A percentile compares a stretch with the other conserved stretches of the same genome.
phyloP scores from a whole-genome alignment of 1,140 invertebrate species.

The Lepidotrigona ventralis region DNA sequence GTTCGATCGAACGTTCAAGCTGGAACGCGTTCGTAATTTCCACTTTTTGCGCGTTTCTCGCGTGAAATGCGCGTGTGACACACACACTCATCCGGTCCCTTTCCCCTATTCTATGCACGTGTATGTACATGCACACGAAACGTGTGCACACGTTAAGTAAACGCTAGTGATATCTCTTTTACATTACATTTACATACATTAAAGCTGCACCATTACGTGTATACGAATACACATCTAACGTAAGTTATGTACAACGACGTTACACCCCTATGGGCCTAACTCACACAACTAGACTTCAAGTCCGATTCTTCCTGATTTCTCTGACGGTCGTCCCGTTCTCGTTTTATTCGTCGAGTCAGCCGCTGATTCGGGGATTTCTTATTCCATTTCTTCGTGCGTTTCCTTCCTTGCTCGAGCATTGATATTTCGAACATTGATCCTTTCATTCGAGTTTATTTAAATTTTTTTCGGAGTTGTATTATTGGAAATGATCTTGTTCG shows the following conservation, averaged over 20 bases:
- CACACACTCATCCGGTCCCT: slow-evolving; percentile 9
- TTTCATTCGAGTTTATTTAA: neutral
- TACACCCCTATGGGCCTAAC: slow-evolving; percentile 6
- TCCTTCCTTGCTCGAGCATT: neutral
- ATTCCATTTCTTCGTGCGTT: neutral
- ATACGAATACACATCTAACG: slow-evolving; percentile 59
- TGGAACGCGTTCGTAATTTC: neutral
- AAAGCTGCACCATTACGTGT: slow-evolving; percentile 59
- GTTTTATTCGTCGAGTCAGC: neutral
- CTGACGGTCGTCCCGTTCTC: no score
- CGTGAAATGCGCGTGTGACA: neutral
- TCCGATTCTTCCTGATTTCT: slow-evolving; percentile 9
- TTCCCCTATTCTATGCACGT: neutral
- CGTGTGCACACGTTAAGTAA: slow-evolving; percentile 49
- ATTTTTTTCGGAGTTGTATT: neutral
- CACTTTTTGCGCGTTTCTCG: neutral
- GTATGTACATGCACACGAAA: slow-evolving; percentile 57
- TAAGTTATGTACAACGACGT: slow-evolving; percentile 62
- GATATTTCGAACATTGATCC: neutral
- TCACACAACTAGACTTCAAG: neutral
- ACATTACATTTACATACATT: slow-evolving; percentile 63
- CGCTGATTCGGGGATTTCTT: neutral
- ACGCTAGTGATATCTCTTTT: slow-evolving; percentile 58
- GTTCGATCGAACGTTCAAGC: slow-evolving; percentile 28
- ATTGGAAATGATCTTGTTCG: neutral